Evolutionary conservation across 2,888 invertebrate species (phyloP), one percentile per base, ranked within the genome.

Genomic region (Caenorhabditis sp.): DNA sequence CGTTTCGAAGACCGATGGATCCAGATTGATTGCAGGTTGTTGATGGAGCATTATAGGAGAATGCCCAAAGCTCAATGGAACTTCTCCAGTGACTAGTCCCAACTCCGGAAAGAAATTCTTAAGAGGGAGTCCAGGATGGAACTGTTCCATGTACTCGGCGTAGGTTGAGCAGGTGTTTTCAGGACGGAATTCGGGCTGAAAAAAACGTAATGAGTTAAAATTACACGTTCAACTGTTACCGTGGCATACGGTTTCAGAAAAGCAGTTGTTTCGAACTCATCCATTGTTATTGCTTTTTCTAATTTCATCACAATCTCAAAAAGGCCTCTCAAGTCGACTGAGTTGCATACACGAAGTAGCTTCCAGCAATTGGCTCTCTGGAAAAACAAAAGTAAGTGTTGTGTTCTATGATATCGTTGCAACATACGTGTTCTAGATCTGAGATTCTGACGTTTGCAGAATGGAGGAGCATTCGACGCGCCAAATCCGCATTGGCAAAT

Each of bases 71-170:
- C n/a, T 50, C 18, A 2, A 26, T 13, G 58, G 58, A 35, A 35
- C 32, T 9, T 37, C 37, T 1, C 58, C 58, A 1, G 35, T 37
- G 1, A 58, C 58, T 1, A 9, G 1, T 18, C 58, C 58, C 1
- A 58, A 20, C 20, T 58, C 58, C 3, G 58, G 58, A 37, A 58
- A 58, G 37, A 20, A 58, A 37, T 58, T 58, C 20, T 20, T 18
- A 1, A 37, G 1, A 9, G 35, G 8, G 3, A 58, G 35, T 0
- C 11, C 2, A 5, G 35, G 20, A 37, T 35, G 20, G 37, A 58
- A 58, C 20, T 58, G 58, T 18, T 37, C 35, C 32, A 18, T 4
- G 28, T n/a, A 56, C 2, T 13, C 18, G n/a, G 32, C 15, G n/a
- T 56, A 56, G 32, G 5, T 32, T 32, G 4, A 6, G 5, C 5